A percentile compares a stretch with the other conserved stretches of the same genome.
phyloP scores from a whole-genome alignment of 2,113 vertebrate genomes.

The Pteronura brasiliensis region DNA sequence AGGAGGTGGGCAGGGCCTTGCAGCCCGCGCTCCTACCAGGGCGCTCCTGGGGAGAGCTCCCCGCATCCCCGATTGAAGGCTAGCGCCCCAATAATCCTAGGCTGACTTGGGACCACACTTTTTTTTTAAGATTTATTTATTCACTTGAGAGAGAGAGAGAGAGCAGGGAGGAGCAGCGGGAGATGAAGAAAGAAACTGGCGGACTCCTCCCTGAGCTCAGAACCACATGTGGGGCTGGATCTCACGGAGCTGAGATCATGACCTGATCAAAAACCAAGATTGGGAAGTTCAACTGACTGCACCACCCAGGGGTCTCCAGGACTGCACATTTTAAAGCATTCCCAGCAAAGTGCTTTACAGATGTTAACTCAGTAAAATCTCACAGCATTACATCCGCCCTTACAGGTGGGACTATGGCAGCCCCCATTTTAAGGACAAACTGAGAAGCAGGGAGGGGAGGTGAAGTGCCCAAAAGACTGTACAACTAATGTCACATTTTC shows the following conservation, averaged over 20 bases:
- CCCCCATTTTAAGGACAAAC: not conserved
- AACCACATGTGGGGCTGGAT: not conserved
- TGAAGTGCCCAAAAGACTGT: not conserved
- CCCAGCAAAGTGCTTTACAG: not conserved
- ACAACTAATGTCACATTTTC: not conserved
- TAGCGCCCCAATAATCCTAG: too few relatives aligned
- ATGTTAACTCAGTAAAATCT: not conserved
- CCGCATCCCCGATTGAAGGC: too few relatives aligned
- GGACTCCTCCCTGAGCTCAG: not conserved
- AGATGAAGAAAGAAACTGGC: not conserved
- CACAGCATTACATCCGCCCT: not conserved
- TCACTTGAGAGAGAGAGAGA: not conserved
- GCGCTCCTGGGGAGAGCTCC: rapidly evolving
- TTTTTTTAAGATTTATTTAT: not conserved
- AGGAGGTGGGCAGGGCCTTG: rapidly evolving
- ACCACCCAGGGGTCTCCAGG: not conserved
- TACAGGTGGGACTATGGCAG: not conserved
- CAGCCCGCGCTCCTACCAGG: rapidly evolving
- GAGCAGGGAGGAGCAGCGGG: not conserved
- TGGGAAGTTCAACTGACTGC: not conserved
- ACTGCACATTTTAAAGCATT: not conserved
- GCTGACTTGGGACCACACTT: not conserved
- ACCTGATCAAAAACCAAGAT: not conserved
- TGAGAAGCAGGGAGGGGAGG: not conserved
- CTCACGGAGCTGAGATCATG: not conserved